Evolutionary conservation across 1,140 invertebrate genomes (phyloP).

Genomic region (Conus betulinus): DNA sequence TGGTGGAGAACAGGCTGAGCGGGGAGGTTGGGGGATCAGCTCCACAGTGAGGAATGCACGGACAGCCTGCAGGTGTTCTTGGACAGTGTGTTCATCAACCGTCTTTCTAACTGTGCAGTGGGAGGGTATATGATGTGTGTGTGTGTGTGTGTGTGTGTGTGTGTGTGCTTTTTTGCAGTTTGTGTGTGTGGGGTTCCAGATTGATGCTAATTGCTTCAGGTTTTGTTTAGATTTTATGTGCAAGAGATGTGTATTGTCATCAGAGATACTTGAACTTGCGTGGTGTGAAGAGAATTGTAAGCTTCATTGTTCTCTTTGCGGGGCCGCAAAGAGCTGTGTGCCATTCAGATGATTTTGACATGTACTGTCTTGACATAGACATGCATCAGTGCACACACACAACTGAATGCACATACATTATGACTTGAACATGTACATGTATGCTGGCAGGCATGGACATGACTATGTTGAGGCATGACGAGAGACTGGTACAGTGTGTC

Average conservation of each 20-base stretch:
- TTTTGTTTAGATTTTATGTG: neutral
- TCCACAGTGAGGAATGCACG: too few relatives aligned
- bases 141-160: too few relatives aligned
- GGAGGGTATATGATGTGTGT: too few relatives aligned
- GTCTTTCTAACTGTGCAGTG: neutral
- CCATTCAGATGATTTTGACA: neutral
- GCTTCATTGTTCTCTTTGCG: neutral
- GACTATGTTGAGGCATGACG: too few relatives aligned
- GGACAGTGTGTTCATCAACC: too few relatives aligned
- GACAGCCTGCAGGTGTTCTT: neutral
- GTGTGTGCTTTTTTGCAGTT: neutral
- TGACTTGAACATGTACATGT: too few relatives aligned
- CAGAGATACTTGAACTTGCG: neutral
- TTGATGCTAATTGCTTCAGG: neutral
- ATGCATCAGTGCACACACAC: neutral
- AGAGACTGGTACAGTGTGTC: too few relatives aligned
- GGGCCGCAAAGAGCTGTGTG: neutral
- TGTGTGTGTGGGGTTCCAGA: neutral
- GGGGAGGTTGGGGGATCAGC: too few relatives aligned
- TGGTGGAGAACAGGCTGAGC: too few relatives aligned
- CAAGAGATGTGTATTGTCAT: neutral
- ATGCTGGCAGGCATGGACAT: too few relatives aligned
- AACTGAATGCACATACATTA: neutral
- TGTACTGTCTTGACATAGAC: neutral
- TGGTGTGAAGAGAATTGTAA: neutral